Evolutionary conservation across 2,888 invertebrate species (phyloP).

Genomic region (Dastarcus helophoroides): DNA sequence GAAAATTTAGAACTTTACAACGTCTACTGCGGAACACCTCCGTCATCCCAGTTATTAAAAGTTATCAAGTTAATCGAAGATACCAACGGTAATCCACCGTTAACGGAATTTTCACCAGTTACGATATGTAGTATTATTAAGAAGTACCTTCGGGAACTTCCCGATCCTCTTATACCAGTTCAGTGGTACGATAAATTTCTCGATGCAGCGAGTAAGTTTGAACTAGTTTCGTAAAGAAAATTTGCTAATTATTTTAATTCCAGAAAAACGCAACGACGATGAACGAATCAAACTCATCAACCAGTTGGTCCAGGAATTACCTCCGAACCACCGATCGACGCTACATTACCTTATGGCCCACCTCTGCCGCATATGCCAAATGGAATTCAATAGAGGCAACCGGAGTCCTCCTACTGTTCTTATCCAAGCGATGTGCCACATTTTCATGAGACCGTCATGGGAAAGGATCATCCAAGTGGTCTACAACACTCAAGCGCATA

Average conservation of each 20-base stretch:
- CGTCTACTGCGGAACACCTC: conserved; percentile 51
- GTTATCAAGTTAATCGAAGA: conserved; percentile 44
- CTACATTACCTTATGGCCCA: conserved; percentile 57
- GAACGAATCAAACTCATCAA: conserved; percentile 43
- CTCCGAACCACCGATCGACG: conserved; percentile 50
- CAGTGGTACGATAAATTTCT: conserved; percentile 62
- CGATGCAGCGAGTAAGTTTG: conserved; percentile 37
- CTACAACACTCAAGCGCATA: conserved; percentile 60
- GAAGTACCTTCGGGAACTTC: conserved; percentile 60
- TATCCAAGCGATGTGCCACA: conserved; percentile 60
- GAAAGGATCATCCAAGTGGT: conserved; percentile 64
- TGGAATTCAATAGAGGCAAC: conserved; percentile 52
- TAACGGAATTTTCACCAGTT: conserved; percentile 40
- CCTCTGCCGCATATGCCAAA: conserved; percentile 56
- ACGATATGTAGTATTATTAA: conserved; percentile 53
- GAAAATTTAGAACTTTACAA: conserved; percentile 50
- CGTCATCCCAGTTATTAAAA: conserved; percentile 47
- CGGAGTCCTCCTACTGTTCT: conserved; percentile 55
- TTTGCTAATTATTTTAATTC: conserved; percentile 6
- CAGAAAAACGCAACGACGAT: conserved; percentile 43
- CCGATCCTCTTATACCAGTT: conserved; percentile 65
- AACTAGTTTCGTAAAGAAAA: not conserved
- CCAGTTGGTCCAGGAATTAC: conserved; percentile 48
- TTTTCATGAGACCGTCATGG: conserved; percentile 64
- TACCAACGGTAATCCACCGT: conserved; percentile 33